phyloP scores from a whole-genome alignment of 2,113 vertebrate genomes.

The Hepsetus odoe region DNA sequence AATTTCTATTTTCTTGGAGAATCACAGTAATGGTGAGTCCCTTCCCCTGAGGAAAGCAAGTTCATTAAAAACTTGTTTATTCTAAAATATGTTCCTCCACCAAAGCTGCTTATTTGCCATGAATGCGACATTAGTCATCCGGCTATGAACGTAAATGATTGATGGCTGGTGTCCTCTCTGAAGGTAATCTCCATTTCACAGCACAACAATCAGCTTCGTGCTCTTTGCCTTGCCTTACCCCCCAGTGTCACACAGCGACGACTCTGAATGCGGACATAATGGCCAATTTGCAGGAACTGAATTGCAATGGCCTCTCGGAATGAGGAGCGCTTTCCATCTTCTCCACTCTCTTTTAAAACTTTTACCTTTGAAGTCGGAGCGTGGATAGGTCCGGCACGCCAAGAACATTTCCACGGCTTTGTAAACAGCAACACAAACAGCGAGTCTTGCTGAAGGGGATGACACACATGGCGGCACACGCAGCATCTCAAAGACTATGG shows the following conservation, averaged over 20 bases:
- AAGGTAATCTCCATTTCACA: not conserved
- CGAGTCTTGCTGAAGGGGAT: not conserved
- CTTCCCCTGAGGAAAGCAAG: not conserved
- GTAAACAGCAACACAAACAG: not conserved
- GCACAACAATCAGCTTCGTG: constrained; percentile 7
- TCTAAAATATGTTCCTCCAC: not conserved
- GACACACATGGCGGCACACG: not conserved
- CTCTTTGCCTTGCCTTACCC: not conserved
- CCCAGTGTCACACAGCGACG: not conserved
- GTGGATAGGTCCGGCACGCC: not conserved
- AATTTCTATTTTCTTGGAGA: not conserved
- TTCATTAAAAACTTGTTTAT: constrained; percentile 20
- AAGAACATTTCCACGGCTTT: not conserved
- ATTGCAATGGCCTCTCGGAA: not conserved
- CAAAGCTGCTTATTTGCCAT: not conserved
- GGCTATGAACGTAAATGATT: not conserved
- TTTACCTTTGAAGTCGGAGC: not conserved
- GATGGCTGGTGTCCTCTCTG: not conserved
- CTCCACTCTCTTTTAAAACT: not conserved
- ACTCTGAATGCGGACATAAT: not conserved
- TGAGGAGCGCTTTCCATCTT: not conserved
- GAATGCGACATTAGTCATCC: not conserved
- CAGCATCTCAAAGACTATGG: not conserved
- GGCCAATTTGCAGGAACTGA: not conserved
- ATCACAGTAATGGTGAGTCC: not conserved